Conservation (phyloP, 2,113 vertebrate genomes). For the Scomber scombrus region DNA sequence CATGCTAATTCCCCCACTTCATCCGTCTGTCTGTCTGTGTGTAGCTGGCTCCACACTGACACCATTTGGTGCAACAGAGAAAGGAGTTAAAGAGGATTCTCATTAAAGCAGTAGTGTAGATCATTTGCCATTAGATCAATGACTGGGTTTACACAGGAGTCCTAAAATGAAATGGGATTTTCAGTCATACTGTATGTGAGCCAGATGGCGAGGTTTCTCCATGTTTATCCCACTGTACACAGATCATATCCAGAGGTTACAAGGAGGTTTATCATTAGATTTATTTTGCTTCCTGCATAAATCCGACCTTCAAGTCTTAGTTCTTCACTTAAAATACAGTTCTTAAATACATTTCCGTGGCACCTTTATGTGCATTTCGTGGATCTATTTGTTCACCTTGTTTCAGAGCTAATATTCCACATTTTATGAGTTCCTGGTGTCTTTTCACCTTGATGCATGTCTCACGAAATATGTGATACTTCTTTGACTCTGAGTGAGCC, state of each 20-base stretch:
- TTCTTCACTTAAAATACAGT: conserved; percentile 4
- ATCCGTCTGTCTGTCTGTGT: conserved; percentile 45
- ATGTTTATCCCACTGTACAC: conserved; percentile 43
- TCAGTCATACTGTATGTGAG: conserved; percentile 41
- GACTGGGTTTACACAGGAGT: conserved; percentile 57
- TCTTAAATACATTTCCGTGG: not conserved
- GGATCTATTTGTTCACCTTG: conserved; percentile 22
- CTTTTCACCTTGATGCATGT: conserved; percentile 34
- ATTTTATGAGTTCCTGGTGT: conserved; percentile 11
- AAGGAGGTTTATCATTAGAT: conserved; percentile 33
- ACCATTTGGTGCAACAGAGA: conserved; percentile 68
- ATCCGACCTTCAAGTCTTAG: not conserved
- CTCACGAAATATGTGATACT: conserved; percentile 14
- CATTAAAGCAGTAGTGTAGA: conserved; percentile 51
- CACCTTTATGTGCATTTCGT: conserved; percentile 8
- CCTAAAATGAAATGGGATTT: conserved; percentile 54
- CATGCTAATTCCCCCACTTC: conserved; percentile 52
- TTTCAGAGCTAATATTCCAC: conserved; percentile 23
- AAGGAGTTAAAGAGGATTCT: conserved; percentile 55
- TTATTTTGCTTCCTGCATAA: conserved; percentile 15
- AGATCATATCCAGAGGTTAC: conserved; percentile 38
- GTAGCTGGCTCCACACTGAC: conserved; percentile 69
- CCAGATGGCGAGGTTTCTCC: conserved; percentile 55
- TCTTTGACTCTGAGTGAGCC: conserved; percentile 35
- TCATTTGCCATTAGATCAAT: conserved; percentile 66